Evolutionary conservation across 2,888 invertebrate species (phyloP).

Genomic region (Gari tellinella): DNA sequence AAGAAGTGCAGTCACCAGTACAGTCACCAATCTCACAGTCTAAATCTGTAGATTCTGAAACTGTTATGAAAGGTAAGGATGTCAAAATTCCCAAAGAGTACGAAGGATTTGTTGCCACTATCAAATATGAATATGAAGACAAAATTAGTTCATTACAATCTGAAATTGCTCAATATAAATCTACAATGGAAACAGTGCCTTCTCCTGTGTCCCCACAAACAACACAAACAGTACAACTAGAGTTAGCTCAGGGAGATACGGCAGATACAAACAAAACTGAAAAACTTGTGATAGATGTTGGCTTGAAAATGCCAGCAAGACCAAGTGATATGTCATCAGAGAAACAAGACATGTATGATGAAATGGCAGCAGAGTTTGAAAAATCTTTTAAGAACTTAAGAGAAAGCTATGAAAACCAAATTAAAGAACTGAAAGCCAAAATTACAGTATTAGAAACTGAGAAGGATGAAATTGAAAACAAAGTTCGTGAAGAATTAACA

Average conservation of each 20-base stretch:
- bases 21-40: constrained; percentile 25
- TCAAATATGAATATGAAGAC: constrained; percentile 55
- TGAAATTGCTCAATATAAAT: constrained; percentile 60
- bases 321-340: constrained; percentile 18
- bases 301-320: constrained; percentile 19
- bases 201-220: constrained; percentile 31
- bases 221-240: constrained; percentile 5
- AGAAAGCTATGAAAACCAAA: constrained; percentile 50
- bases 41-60: constrained; percentile 34
- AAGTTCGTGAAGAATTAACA: constrained; percentile 37
- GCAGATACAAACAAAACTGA: constrained; percentile 6
- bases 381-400: constrained; percentile 31
- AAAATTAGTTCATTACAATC: constrained; percentile 47
- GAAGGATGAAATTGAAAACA: constrained; percentile 32
- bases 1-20: constrained; percentile 23
- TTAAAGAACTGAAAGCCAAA: constrained; percentile 48
- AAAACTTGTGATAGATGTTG: constrained; percentile 26
- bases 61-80: constrained; percentile 28
- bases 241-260: constrained; percentile 18
- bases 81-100: constrained; percentile 47
- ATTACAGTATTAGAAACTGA: constrained; percentile 32
- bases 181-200: constrained; percentile 45
- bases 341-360: constrained; percentile 41
- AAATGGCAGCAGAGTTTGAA: constrained; percentile 38
- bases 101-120: constrained; percentile 56